A percentile compares a stretch with the other conserved stretches of the same genome.
Conservation (phyloP, 2,797 vertebrate genomes). For the Eutrigla gurnardus region DNA sequence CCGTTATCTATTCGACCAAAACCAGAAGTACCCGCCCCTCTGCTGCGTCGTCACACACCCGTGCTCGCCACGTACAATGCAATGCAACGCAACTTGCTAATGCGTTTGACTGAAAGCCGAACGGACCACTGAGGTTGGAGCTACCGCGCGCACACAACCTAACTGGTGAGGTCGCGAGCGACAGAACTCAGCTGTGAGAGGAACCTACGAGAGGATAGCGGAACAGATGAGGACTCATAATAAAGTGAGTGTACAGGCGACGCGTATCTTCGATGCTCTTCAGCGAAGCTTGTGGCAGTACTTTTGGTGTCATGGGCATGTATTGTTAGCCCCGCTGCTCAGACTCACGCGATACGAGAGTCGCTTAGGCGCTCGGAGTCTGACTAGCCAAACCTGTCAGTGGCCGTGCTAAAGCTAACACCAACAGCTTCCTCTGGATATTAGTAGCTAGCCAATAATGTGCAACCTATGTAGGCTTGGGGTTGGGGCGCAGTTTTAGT, state of each 20-base stretch:
- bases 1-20: neutral
- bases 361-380: constrained; percentile 3
- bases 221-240: constrained; percentile 43
- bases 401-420: constrained; percentile 43
- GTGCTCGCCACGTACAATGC: constrained; percentile 76
- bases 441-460: constrained; percentile 38
- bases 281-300: neutral
- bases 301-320: neutral
- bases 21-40: constrained; percentile 49
- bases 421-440: constrained; percentile 35
- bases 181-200: constrained; percentile 45
- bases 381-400: constrained; percentile 48
- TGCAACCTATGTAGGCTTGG: neutral
- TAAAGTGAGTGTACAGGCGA: constrained; percentile 67
- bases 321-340: neutral
- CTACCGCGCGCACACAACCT: neutral
- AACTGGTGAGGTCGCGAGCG: constrained; percentile 23
- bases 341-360: neutral
- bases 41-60: constrained; percentile 39
- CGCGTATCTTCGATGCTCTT: neutral
- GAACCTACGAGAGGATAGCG: constrained; percentile 28
- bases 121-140: constrained; percentile 50
- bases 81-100: constrained; percentile 72
- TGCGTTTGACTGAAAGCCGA: neutral
- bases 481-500: neutral